A percentile compares a stretch with the other conserved stretches of the same genome.
Evolutionary conservation across 2,888 invertebrate genomes (phyloP).

Genomic region (Gymnosoma rotundatum): DNA sequence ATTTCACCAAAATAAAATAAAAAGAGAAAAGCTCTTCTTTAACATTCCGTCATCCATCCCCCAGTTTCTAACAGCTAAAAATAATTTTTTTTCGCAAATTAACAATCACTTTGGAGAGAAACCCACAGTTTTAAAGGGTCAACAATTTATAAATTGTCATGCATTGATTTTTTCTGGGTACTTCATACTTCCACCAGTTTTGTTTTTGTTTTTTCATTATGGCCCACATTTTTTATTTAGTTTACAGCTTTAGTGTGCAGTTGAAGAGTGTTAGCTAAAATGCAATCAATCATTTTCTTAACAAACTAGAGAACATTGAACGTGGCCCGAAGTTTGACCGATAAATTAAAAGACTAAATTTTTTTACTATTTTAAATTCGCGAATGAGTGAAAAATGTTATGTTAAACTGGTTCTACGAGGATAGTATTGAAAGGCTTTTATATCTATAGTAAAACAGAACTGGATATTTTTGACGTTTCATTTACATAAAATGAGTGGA

Average conservation of each 20-base stretch:
- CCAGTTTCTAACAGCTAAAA: not conserved
- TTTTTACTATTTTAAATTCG: not conserved
- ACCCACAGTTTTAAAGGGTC: conserved; percentile 41
- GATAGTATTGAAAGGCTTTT: too few relatives aligned
- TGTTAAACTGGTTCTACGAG: too few relatives aligned
- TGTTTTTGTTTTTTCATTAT: not conserved
- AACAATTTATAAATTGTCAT: conserved; percentile 61
- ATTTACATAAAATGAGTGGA: too few relatives aligned
- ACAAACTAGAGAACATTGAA: conserved; percentile 16
- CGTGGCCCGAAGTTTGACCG: not conserved
- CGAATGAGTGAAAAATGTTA: too few relatives aligned
- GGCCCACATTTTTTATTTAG: not conserved
- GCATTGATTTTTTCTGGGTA: conserved; percentile 61
- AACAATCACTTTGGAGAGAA: conserved; percentile 18
- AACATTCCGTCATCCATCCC: not conserved
- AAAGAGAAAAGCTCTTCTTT: conserved; percentile 2
- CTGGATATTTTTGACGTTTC: too few relatives aligned
- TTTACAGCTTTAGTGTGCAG: not conserved
- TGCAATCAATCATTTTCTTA: conserved; percentile 71
- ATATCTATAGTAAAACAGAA: too few relatives aligned
- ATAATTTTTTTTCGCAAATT: conserved; percentile 32
- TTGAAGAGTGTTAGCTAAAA: conserved; percentile 21
- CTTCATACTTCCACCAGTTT: not conserved
- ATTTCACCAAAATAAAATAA: not conserved
- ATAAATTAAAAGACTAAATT: not conserved